Conservation (phyloP, 1,140 invertebrate genomes). For the Orchestia grillus region DNA sequence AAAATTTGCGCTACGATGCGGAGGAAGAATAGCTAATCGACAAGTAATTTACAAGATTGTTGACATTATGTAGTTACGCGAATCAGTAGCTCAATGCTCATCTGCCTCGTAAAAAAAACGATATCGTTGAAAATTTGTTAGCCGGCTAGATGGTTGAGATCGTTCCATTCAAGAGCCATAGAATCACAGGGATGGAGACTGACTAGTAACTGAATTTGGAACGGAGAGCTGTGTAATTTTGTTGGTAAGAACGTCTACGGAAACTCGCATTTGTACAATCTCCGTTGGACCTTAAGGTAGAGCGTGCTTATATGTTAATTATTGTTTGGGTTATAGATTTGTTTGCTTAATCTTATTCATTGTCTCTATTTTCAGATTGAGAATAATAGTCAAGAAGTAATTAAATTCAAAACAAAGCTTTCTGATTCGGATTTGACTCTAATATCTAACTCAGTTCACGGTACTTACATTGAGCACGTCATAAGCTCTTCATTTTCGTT, state of each 20-base stretch:
- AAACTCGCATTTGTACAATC: neutral
- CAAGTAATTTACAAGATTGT: neutral
- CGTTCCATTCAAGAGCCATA: neutral
- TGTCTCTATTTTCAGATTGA: neutral
- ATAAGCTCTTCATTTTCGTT: neutral
- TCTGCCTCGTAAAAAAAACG: neutral
- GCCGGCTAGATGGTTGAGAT: neutral
- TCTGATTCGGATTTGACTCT: neutral
- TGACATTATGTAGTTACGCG: neutral
- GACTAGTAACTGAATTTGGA: neutral
- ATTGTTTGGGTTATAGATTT: neutral
- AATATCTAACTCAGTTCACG: neutral
- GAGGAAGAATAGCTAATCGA: neutral
- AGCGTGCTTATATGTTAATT: neutral
- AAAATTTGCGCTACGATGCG: neutral
- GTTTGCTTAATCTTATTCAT: neutral
- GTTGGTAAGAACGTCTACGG: too few relatives aligned
- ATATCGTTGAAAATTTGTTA: neutral
- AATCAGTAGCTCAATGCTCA: neutral
- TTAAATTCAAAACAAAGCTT: neutral
- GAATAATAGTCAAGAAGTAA: neutral
- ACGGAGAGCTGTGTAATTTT: neutral
- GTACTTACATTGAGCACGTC: neutral
- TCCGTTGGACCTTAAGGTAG: neutral
- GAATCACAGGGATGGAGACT: neutral